Conservation (phyloP, 2,797 vertebrate genomes). For the Xenopus petersii region DNA sequence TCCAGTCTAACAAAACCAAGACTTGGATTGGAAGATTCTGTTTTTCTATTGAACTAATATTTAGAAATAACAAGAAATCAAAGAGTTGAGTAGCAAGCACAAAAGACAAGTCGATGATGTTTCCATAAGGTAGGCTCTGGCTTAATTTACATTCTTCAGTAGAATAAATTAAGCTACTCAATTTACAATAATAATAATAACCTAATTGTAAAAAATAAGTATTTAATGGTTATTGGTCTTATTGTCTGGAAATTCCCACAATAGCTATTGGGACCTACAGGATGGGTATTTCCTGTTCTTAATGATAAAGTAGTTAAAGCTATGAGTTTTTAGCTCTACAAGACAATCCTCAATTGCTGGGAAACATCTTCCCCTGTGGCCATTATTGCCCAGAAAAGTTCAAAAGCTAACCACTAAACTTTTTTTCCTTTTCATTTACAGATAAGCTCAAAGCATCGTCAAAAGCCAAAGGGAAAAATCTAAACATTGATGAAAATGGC, state of each 20-base stretch:
- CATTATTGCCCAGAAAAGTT: conserved; percentile 52
- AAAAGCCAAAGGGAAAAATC: conserved; percentile 29
- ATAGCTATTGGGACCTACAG: conserved; percentile 48
- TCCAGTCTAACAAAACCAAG: too few species aligned
- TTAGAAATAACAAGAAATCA: too few species aligned
- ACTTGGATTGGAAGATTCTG: too few species aligned
- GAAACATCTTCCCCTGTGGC: conserved; percentile 54
- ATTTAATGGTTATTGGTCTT: conserved; percentile 12
- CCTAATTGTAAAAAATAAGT: conserved; percentile 1
- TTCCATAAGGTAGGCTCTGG: too few species aligned
- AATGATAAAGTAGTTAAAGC: conserved; percentile 51
- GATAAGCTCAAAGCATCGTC: conserved; percentile 44
- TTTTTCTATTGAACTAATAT: too few species aligned
- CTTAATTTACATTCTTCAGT: background rate
- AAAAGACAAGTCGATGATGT: too few species aligned
- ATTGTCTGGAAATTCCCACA: conserved; percentile 30
- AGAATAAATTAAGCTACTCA: too few species aligned
- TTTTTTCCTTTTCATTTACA: conserved; percentile 39
- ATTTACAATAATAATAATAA: background rate
- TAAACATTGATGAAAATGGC: conserved; percentile 39
- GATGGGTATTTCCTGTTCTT: conserved; percentile 53
- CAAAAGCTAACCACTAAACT: conserved; percentile 39
- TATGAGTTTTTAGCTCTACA: conserved; percentile 43
- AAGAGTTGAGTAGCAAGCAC: too few species aligned
- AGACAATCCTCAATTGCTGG: conserved; percentile 57